Base-by-base conservation (phyloP, 2,888 invertebrate genomes). In the Syrphus vitripennis region DNA sequence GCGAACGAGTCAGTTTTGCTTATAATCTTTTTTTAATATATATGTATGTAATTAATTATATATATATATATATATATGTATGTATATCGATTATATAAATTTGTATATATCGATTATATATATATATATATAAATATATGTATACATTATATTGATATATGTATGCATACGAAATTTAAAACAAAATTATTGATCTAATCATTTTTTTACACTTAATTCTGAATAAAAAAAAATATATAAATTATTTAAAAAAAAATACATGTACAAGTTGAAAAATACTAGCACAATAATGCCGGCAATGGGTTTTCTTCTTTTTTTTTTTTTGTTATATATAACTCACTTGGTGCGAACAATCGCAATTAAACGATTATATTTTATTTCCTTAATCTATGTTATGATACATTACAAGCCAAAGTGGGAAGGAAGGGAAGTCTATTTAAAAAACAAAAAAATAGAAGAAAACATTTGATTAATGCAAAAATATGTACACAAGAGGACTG, bases 401-500 rank as follows among this genome's bases (percentile, higher is more conserved):
- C 78, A 78, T 59, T 59, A 40, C 7, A 53, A 57, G 61, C 48
- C 24, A 29, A 19, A 4, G 12, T 19, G 29, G 37, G 7, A 4
- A 12, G 10, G 31, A 48, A 14, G 5, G 9, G 19, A 70, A 61
- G 34, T 57, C 31, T 65, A 72, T 63, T 80, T 57, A 24, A 81
- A 86, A 55, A 37, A n/a, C n/a, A n/a, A n/a, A 1, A 67, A 31
- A 65, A 29, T n/a, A 65, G 50, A 34, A n/a, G 4, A 61, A 71
- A 57, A 69, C 29, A 61, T 65, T 42, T 65, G 61, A 61, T 61
- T 61, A 3, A 26, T 40, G 19, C 65, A 57, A 40, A 63, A 29
- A 16, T 84, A 81, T 81, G 55, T 84, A 84, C 81, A 81, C 48
- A 65, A n/a, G 37, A 67, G 61, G 29, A 40, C 40, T 65, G 55